A percentile compares a stretch with the other conserved stretches of the same genome.
phyloP scores from a whole-genome alignment of 2,113 vertebrate genomes.

The Egretta garzetta region DNA sequence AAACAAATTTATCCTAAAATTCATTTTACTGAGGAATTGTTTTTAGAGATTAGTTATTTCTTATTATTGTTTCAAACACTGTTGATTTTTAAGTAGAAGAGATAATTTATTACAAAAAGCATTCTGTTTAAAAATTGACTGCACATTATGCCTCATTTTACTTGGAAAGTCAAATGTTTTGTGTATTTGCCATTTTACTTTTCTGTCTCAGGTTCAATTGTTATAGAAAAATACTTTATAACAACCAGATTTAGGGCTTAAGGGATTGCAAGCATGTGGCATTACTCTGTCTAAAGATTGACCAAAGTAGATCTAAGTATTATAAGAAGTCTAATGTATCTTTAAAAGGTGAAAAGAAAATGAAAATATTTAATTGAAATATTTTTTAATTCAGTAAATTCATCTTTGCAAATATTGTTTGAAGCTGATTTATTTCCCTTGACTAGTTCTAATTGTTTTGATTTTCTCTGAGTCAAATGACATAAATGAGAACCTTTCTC shows the following conservation, averaged over 20 bases:
- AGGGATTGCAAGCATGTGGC: background rate
- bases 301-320: background rate
- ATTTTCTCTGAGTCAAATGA: background rate
- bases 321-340: background rate
- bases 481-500: background rate
- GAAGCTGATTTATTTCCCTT: background rate
- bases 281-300: background rate
- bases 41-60: background rate
- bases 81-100: background rate
- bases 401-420: background rate
- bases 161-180: background rate
- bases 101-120: background rate
- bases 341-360: background rate
- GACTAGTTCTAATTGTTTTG: background rate
- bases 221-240: background rate
- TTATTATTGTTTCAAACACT: background rate
- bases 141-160: background rate
- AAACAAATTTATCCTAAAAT: background rate
- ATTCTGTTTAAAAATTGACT: background rate
- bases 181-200: background rate
- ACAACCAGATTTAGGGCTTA: background rate
- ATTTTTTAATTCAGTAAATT: background rate
- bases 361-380: background rate
- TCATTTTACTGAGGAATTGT: background rate
- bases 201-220: background rate